phyloP scores from a whole-genome alignment of 2,113 vertebrate genomes.

The Aegithalos caudatus region DNA sequence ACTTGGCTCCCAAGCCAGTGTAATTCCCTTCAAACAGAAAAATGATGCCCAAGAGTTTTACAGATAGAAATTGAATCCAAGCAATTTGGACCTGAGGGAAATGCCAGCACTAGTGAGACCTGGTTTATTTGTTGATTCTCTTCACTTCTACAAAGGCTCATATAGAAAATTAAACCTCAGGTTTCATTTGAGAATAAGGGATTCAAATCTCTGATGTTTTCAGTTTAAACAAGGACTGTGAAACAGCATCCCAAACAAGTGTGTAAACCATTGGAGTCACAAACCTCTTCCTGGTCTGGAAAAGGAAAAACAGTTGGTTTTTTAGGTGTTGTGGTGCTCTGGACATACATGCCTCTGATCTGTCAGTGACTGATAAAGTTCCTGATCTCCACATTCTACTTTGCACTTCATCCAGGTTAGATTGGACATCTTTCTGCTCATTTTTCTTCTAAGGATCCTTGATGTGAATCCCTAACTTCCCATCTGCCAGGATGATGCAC shows the following conservation, averaged over 20 bases:
- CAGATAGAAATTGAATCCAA: neutral
- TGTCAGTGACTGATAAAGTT: neutral
- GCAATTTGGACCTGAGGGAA: neutral
- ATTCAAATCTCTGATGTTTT: neutral
- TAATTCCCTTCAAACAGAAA: neutral
- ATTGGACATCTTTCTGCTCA: neutral
- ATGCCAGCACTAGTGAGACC: neutral
- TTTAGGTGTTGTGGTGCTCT: neutral
- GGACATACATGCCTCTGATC: neutral
- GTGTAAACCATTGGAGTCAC: neutral
- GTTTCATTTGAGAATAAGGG: neutral
- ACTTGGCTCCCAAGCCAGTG: neutral
- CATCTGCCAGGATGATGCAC: neutral
- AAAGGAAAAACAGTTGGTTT: accelerated
- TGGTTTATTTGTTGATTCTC: neutral
- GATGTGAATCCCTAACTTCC: neutral
- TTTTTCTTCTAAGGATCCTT: neutral
- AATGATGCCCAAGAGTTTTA: neutral
- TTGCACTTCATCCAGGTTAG: neutral
- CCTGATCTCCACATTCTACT: neutral
- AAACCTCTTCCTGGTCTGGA: neutral
- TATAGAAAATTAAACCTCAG: neutral
- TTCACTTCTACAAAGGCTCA: neutral
- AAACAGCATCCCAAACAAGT: neutral
- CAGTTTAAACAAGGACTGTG: neutral